Evolutionary conservation across 2,797 vertebrate genomes (phyloP).

Genomic region (Meda fulgida): DNA sequence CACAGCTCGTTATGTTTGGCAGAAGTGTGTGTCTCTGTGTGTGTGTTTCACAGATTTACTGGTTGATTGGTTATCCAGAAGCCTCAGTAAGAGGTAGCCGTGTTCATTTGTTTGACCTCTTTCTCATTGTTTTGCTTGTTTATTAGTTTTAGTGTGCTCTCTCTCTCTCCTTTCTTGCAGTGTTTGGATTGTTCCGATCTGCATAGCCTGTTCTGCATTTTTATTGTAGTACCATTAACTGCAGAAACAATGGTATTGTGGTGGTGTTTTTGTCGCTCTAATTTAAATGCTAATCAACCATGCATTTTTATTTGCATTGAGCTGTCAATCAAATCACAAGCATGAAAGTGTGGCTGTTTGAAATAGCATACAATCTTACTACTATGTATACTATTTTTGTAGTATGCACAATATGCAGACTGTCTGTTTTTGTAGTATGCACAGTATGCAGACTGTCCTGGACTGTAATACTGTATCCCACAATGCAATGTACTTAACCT

Average conservation of each 20-base stretch:
- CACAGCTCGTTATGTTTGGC: slow-evolving; percentile 12
- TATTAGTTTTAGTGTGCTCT: neutral
- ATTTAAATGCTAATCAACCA: neutral
- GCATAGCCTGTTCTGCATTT: neutral
- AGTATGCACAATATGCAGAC: neutral
- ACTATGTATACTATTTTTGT: neutral
- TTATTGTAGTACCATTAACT: neutral
- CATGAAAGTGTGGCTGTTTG: neutral
- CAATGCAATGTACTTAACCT: neutral
- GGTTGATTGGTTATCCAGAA: slow-evolving; percentile 26
- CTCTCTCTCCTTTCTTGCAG: neutral
- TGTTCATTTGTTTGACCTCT: slow-evolving; percentile 4
- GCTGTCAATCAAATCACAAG: neutral
- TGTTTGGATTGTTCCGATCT: neutral
- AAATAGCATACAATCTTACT: neutral
- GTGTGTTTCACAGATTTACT: slow-evolving; percentile 43
- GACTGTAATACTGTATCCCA: neutral
- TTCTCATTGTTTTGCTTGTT: slow-evolving; percentile 12
- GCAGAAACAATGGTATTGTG: neutral
- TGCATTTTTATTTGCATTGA: neutral
- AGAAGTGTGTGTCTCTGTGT: slow-evolving; percentile 4
- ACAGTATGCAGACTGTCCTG: neutral
- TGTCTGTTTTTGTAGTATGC: neutral
- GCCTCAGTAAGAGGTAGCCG: neutral
- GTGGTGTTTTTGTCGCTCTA: neutral